These are phyloP conservation scores for Chondrosia reniformis DNA, from an alignment of 37 sponge, comb jelly and placozoan species.

Conservation along the genomic window DNA sequence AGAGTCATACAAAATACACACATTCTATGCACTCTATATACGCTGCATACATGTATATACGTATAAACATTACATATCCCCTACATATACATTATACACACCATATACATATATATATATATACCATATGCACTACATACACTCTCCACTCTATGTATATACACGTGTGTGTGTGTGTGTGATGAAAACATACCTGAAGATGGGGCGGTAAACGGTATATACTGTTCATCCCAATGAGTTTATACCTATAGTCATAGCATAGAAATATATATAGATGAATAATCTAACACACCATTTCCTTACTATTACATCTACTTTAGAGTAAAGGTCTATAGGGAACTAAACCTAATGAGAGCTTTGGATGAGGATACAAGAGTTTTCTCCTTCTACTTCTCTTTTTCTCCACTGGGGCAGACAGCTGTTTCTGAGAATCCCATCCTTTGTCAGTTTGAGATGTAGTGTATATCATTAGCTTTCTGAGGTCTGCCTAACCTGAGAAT, in stretches of 20 bases:
- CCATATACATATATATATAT: too few species aligned
- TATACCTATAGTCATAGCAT: neutral
- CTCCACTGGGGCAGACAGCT: too few species aligned
- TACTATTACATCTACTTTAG: neutral
- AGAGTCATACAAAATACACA: neutral
- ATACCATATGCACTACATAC: too few species aligned
- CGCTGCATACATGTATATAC: too few species aligned
- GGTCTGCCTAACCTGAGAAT: too few species aligned
- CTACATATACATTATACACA: too few species aligned
- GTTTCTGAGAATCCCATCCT: neutral
- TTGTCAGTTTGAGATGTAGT: neutral
- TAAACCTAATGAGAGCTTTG: neutral
- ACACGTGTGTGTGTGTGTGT: too few species aligned
- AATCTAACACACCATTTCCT: neutral
- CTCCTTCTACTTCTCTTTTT: too few species aligned
- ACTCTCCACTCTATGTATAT: too few species aligned
- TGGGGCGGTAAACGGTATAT: neutral
- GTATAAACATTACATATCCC: too few species aligned
- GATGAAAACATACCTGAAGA: conserved; percentile 1
- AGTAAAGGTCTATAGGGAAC: neutral
- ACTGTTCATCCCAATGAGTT: conserved; percentile 14
- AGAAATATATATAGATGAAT: neutral
- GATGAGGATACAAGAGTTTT: neutral
- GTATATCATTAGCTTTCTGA: too few species aligned
- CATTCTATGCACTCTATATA: neutral